These are phyloP conservation scores for Melierax canorus DNA, from an alignment of 2,113 vertebrate genomes.

Conservation along the genomic window DNA sequence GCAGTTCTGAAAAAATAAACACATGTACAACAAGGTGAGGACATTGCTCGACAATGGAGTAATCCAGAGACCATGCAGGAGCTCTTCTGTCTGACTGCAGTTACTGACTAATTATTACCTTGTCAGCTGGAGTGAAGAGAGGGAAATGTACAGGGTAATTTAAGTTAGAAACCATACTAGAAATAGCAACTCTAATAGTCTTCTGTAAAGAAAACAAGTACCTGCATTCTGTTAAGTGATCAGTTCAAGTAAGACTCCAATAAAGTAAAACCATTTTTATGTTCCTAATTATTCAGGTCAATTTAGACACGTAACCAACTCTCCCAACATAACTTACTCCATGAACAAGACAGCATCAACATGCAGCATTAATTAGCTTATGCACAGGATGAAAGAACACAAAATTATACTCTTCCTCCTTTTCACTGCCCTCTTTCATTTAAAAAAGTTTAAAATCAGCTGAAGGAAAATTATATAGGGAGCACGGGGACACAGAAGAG, in stretches of 20 bases:
- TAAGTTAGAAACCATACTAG: background rate
- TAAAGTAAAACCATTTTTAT: background rate
- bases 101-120: background rate
- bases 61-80: background rate
- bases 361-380: background rate
- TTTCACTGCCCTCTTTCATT: background rate
- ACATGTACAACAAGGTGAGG: background rate
- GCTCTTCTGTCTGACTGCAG: background rate
- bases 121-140: background rate
- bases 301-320: background rate
- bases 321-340: background rate
- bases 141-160: background rate
- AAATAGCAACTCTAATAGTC: background rate
- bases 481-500: no score
- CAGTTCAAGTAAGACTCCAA: background rate
- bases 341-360: background rate
- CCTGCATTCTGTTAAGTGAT: background rate
- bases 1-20: background rate
- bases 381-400: background rate
- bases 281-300: background rate
- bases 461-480: background rate
- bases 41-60: background rate
- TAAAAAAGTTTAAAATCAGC: background rate
- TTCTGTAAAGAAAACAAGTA: background rate
- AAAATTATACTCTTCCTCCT: background rate